Conservation (phyloP, 1,140 invertebrate species). For the Lamellibrachia luymesi region DNA sequence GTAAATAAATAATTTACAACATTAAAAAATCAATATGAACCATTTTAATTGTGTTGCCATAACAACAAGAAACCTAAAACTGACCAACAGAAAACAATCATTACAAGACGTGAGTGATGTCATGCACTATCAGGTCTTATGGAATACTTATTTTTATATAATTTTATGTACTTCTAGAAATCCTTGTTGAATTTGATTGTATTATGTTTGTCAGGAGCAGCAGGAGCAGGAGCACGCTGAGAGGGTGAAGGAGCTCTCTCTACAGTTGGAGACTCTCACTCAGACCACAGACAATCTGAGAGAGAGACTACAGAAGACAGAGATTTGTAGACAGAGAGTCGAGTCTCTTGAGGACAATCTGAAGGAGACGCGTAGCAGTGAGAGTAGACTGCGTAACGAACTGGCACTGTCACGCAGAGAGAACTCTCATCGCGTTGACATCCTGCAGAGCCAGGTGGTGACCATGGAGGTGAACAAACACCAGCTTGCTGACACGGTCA, state of each 20-base stretch:
- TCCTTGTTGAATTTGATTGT: no score
- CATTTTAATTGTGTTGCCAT: no score
- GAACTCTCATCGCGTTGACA: background rate
- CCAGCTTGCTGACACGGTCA: background rate
- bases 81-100: background rate
- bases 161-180: background rate
- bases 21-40: no score
- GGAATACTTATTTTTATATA: background rate
- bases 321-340: background rate
- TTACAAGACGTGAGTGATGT: background rate
- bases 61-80: no score
- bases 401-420: background rate
- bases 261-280: background rate
- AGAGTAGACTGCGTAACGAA: background rate
- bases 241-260: background rate
- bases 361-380: background rate
- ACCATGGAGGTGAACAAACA: slow-evolving; percentile 1
- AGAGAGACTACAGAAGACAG: background rate
- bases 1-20: no score
- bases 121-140: background rate
- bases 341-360: background rate
- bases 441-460: background rate
- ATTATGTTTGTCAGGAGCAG: background rate
- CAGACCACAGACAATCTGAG: no score
- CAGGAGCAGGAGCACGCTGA: background rate